Conservation (phyloP, 2,888 invertebrate species). For the Mimas tiliae region DNA sequence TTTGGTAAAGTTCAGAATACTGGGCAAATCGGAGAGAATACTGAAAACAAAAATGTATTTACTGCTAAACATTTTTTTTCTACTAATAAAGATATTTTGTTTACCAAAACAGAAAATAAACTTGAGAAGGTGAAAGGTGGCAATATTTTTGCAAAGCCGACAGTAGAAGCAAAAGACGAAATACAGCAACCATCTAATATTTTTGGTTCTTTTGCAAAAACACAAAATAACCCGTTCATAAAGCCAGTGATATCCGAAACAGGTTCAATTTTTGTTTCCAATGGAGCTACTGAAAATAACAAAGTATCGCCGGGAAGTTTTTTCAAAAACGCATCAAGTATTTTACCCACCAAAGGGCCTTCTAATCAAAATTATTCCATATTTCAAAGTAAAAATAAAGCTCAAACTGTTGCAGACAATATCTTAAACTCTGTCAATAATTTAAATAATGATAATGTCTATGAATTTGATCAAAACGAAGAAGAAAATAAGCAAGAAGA, state of each 20-base stretch:
- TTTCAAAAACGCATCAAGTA: slow-evolving; percentile 64
- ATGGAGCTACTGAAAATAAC: slow-evolving; percentile 48
- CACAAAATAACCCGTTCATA: slow-evolving; percentile 48
- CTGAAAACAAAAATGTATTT: slow-evolving; percentile 23
- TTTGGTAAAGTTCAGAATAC: slow-evolving; percentile 8
- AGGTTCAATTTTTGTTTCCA: slow-evolving; percentile 46
- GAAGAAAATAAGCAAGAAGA: slow-evolving; percentile 43
- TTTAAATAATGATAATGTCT: slow-evolving; percentile 50
- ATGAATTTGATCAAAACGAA: slow-evolving; percentile 63
- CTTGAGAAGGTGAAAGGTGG: slow-evolving; percentile 36
- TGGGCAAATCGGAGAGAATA: not conserved
- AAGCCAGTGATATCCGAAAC: slow-evolving; percentile 37
- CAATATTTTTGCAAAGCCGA: slow-evolving; percentile 60
- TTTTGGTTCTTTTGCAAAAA: slow-evolving; percentile 59
- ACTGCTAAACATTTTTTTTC: slow-evolving; percentile 37
- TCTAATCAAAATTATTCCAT: slow-evolving; percentile 60
- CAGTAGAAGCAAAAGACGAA: slow-evolving; percentile 39
- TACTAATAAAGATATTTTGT: slow-evolving; percentile 30
- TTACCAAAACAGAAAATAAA: slow-evolving; percentile 34
- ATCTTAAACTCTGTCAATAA: slow-evolving; percentile 62
- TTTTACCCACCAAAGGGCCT: slow-evolving; percentile 44
- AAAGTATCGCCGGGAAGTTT: slow-evolving; percentile 66
- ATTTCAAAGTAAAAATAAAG: slow-evolving; percentile 72
- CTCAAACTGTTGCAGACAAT: slow-evolving; percentile 63
- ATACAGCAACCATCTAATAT: slow-evolving; percentile 53